These are phyloP conservation scores for Pristionchus maxplancki DNA, from an alignment of 2,888 invertebrate species.

Conservation along the genomic window DNA sequence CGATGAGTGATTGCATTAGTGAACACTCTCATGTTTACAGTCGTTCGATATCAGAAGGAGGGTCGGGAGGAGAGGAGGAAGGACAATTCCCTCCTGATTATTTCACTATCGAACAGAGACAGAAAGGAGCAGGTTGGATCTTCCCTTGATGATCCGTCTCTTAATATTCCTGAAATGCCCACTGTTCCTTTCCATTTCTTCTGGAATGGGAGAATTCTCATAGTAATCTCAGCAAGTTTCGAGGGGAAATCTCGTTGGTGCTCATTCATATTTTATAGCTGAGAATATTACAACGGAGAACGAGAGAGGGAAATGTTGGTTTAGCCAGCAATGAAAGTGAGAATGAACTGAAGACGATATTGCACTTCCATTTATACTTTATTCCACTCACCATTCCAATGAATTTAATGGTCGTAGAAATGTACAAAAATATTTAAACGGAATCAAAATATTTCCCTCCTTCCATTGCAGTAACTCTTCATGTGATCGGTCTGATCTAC, in stretches of 20 bases:
- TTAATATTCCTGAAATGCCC: not conserved
- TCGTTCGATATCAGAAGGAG: not conserved
- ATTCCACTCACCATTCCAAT: not conserved
- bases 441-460: not conserved
- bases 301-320: slow-evolving; percentile 16
- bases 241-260: not conserved
- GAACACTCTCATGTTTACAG: not conserved
- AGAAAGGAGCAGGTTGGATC: not conserved
- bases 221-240: not conserved
- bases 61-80: not conserved
- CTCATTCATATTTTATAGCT: slow-evolving; percentile 6
- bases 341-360: not conserved
- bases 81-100: slow-evolving; percentile 39
- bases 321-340: not conserved
- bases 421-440: slow-evolving; percentile 1
- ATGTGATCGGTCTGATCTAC: slow-evolving; percentile 85
- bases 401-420: not conserved
- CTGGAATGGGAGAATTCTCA: not conserved
- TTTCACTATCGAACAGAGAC: slow-evolving; percentile 38
- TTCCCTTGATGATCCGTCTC: slow-evolving; percentile 53
- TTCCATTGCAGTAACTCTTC: slow-evolving; percentile 14
- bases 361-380: not conserved
- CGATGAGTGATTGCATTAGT: too few relatives aligned
- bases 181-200: not conserved
- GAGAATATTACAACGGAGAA: slow-evolving; percentile 1